Percentiles rank a stretch among this genome's conserved stretches.
These are phyloP conservation scores for Drosophila prostipennis DNA, from an alignment of 2,888 invertebrate genomes.

Conservation along the genomic window DNA sequence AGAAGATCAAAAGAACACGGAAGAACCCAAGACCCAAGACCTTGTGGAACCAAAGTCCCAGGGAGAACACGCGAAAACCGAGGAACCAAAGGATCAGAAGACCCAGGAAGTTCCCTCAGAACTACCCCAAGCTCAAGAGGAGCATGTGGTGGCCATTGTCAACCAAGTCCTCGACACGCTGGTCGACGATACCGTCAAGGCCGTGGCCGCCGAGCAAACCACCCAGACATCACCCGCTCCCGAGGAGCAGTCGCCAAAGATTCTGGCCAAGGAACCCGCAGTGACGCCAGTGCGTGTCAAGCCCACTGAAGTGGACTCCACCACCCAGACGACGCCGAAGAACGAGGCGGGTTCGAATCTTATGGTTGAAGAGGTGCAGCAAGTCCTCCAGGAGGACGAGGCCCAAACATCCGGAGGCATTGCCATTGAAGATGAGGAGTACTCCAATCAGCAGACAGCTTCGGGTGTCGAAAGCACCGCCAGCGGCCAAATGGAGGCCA, in stretches of 20 bases:
- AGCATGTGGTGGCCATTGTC: constrained; percentile 68
- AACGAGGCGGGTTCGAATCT: constrained; percentile 55
- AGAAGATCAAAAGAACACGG: not conserved
- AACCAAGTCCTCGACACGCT: constrained; percentile 72
- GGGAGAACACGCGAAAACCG: not conserved
- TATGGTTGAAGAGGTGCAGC: constrained; percentile 47
- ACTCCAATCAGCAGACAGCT: constrained; percentile 85
- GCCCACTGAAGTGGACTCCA: constrained; percentile 78
- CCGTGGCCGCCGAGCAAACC: constrained; percentile 55
- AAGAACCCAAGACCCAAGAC: not conserved
- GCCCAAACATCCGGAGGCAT: constrained; percentile 1
- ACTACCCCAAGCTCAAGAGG: constrained; percentile 41
- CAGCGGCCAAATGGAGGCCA: constrained; percentile 89
- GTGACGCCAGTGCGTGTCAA: constrained; percentile 45
- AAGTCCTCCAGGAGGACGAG: constrained; percentile 77
- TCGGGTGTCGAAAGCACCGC: constrained; percentile 87
- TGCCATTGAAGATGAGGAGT: constrained; percentile 60
- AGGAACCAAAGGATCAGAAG: not conserved
- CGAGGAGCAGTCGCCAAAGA: constrained; percentile 12
- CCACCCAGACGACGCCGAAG: constrained; percentile 81
- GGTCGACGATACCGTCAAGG: constrained; percentile 67
- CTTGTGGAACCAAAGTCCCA: not conserved
- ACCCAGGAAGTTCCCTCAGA: not conserved
- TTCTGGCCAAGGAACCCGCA: constrained; percentile 10
- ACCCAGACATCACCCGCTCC: constrained; percentile 52